Evolutionary conservation across 1,140 invertebrate species (phyloP), one percentile per base, ranked within the genome.

Genomic region (Sinonovacula constricta): DNA sequence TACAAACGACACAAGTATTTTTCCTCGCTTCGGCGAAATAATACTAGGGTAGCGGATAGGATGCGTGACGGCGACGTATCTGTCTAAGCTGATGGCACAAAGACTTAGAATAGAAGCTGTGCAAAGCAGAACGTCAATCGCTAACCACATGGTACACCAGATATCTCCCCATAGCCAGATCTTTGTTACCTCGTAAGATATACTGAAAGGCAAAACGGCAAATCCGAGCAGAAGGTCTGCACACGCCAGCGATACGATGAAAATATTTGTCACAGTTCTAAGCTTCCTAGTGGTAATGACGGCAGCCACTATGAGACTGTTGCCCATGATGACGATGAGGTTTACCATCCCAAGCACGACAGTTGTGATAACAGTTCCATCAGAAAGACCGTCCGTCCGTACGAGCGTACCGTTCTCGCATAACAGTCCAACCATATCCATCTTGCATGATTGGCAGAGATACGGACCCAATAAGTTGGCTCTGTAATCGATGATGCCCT

Each of bases 241-340:
- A 31, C 90, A 84, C 0, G 97, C 97, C 79, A 98, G 92, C 31
- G 96, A 97, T 33, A 98, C 95, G 86, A 99, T 98, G 91, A 98
- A 98, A 84, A 97, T 93, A 90, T 99, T 98, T 45, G 97, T 99
- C 76, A 97, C 96, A 68, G 96, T 97, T 54, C 96, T 93, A 88
- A 98, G 91, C 88, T 97, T 97, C 76, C 95, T 93, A 49, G 97
- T 96, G 78, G 96, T 94, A 83, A 95, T 95, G 1, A 98, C 96
- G 39, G 96, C 95, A 3, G 97, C 94, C 87, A 93, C 90, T 4
- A 98, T 96, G 60, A 98, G 92, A 68, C 97, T 95, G 90, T 98
- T 98, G 45, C 97, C 97, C 26, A 76, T 59, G 2, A 87, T 71
- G 7, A 87, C 81, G 14, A 80, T 65, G 5, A 85, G 33, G 31